Evolutionary conservation across 1,140 invertebrate species (phyloP).

Genomic region (Aphaenogaster ashmeadi): DNA sequence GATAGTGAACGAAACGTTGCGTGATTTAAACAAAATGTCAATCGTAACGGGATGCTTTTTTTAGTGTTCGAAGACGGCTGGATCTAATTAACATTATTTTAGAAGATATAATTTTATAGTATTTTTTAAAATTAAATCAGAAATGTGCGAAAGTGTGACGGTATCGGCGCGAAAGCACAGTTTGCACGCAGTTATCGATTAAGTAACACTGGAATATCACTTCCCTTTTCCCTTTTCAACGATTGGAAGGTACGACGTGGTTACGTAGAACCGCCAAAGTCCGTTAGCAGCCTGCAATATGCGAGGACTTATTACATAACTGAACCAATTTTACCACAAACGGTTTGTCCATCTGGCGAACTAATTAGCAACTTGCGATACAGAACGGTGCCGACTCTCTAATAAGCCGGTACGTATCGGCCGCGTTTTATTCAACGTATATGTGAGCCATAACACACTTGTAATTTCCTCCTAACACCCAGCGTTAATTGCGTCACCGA

Average conservation of each 20-base stretch:
- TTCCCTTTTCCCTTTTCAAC: neutral
- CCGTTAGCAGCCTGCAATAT: slow-evolving; percentile 59
- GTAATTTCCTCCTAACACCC: slow-evolving; percentile 37
- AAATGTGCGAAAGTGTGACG: neutral
- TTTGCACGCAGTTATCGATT: slow-evolving; percentile 21
- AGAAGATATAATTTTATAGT: neutral
- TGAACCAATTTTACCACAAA: slow-evolving; percentile 77
- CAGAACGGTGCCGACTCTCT: slow-evolving; percentile 40
- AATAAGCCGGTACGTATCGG: slow-evolving; percentile 52
- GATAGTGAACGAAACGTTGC: slow-evolving; percentile 71
- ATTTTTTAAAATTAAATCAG: slow-evolving; percentile 15
- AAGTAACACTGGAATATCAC: slow-evolving; percentile 1
- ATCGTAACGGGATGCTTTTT: neutral
- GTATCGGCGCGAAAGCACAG: neutral
- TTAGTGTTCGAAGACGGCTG: neutral
- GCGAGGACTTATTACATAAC: slow-evolving; percentile 75
- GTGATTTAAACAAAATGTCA: slow-evolving; percentile 70
- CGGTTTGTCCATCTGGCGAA: slow-evolving; percentile 76
- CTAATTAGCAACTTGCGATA: slow-evolving; percentile 77
- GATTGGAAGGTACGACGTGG: slow-evolving; percentile 45
- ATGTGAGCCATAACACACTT: neutral
- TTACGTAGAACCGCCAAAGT: slow-evolving; percentile 46
- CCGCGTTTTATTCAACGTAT: slow-evolving; percentile 64
- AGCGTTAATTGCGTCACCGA: slow-evolving; percentile 62
- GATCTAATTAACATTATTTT: slow-evolving; percentile 21